Percentiles rank a stretch among this genome's conserved stretches.
These are phyloP conservation scores for Schizaphis graminum DNA, from an alignment of 2,888 invertebrate species.

Conservation along the genomic window DNA sequence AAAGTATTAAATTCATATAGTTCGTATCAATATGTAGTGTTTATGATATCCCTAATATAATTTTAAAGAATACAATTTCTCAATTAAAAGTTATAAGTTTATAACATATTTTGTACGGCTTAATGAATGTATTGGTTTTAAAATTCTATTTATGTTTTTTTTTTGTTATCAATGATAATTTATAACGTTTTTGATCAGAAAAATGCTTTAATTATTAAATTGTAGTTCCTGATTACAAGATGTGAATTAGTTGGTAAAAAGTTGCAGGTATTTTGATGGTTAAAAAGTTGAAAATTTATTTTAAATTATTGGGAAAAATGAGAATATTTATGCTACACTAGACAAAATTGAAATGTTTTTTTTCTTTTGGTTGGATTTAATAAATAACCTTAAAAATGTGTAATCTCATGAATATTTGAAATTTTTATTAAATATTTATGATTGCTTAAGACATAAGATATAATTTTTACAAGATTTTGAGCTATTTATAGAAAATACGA, in stretches of 20 bases:
- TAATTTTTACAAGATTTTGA: too few relatives aligned
- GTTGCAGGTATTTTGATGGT: background rate
- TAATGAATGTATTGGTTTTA: background rate
- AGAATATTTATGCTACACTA: background rate
- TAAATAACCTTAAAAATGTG: too few relatives aligned
- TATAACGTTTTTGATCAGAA: background rate
- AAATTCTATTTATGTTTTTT: background rate
- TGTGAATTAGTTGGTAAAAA: background rate
- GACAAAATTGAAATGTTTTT: too few relatives aligned
- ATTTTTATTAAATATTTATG: too few relatives aligned
- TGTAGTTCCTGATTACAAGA: background rate
- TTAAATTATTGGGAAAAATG: background rate
- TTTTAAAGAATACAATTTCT: constrained; percentile 17
- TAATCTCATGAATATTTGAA: too few relatives aligned
- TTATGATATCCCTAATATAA: constrained; percentile 33
- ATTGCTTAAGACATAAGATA: too few relatives aligned
- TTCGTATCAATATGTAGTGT: constrained; percentile 27
- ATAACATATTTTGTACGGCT: background rate
- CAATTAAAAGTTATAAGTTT: background rate
- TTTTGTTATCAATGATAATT: background rate
- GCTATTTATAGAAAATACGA: too few relatives aligned
- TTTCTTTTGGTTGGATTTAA: too few relatives aligned
- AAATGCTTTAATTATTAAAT: background rate
- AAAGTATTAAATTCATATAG: background rate
- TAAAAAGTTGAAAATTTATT: background rate